phyloP scores from a whole-genome alignment of 2,113 vertebrate genomes.

The Dunckerocampus dactyliophorus region DNA sequence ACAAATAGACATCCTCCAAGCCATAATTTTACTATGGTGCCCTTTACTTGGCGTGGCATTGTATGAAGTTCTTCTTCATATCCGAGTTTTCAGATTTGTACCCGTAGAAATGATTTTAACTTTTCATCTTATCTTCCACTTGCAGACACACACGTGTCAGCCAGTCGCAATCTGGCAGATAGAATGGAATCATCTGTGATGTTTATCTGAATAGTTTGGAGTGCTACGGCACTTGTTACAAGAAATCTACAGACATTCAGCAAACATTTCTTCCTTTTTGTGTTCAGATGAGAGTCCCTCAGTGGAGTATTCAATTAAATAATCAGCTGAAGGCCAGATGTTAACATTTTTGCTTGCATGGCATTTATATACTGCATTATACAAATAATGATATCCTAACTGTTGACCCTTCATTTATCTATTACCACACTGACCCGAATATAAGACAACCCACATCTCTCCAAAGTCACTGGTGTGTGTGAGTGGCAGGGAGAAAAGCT shows the following conservation, averaged over 20 bases:
- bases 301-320: neutral
- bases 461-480: too few species aligned
- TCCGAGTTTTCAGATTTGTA: constrained; percentile 21
- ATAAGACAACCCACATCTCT: too few species aligned
- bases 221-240: constrained; percentile 18
- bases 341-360: neutral
- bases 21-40: neutral
- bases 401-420: neutral
- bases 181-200: constrained; percentile 42
- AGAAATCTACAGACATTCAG: constrained; percentile 5
- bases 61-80: constrained; percentile 44
- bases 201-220: constrained; percentile 35
- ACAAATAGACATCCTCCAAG: neutral
- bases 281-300: neutral
- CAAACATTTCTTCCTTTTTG: constrained; percentile 10
- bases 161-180: constrained; percentile 33
- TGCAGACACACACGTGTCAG: constrained; percentile 40
- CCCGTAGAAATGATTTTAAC: constrained; percentile 40
- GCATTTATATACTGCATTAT: neutral
- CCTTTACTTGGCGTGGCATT: constrained; percentile 17
- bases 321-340: neutral
- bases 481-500: too few species aligned
- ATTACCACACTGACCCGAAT: too few species aligned
- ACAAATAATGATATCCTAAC: neutral
- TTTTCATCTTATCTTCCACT: constrained; percentile 42